A percentile compares a stretch with the other conserved stretches of the same genome.
These are phyloP conservation scores for Achroia grisella DNA, from an alignment of 1,140 invertebrate species.

Conservation along the genomic window DNA sequence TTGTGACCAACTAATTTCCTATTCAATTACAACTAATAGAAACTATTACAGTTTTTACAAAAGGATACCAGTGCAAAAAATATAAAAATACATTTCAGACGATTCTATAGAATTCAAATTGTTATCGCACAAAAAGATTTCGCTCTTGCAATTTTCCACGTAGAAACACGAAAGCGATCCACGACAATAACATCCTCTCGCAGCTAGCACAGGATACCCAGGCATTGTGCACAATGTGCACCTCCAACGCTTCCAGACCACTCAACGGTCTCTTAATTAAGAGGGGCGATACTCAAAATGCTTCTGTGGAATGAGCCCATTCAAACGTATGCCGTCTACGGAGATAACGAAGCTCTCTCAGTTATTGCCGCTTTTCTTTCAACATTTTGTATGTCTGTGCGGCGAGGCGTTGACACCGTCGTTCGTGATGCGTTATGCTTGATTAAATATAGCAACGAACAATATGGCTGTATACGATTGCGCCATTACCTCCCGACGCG, in stretches of 20 bases:
- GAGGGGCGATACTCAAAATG: constrained; percentile 52
- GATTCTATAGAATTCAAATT: too few species aligned
- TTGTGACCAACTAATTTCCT: too few species aligned
- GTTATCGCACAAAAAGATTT: too few species aligned
- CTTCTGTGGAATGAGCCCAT: constrained; percentile 44
- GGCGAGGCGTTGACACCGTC: too few species aligned
- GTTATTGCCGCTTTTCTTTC: constrained; percentile 51
- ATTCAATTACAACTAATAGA: too few species aligned
- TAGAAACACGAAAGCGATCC: constrained; percentile 33
- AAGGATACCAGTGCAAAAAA: too few species aligned
- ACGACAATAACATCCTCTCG: constrained; percentile 40
- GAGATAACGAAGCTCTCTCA: constrained; percentile 61
- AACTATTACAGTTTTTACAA: too few species aligned
- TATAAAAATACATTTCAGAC: too few species aligned
- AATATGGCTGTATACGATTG: constrained; percentile 11
- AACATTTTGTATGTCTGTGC: too few species aligned
- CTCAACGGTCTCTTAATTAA: constrained; percentile 64
- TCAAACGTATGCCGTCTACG: constrained; percentile 51
- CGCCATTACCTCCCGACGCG: constrained; percentile 11
- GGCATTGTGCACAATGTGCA: constrained; percentile 44
- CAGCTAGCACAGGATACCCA: constrained; percentile 38
- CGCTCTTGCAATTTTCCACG: constrained; percentile 14
- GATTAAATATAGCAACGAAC: constrained; percentile 16
- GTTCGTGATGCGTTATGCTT: constrained; percentile 2
- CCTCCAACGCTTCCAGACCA: constrained; percentile 49